Evolutionary conservation across 1,140 invertebrate genomes (phyloP).

Genomic region (Meteorus sp.): DNA sequence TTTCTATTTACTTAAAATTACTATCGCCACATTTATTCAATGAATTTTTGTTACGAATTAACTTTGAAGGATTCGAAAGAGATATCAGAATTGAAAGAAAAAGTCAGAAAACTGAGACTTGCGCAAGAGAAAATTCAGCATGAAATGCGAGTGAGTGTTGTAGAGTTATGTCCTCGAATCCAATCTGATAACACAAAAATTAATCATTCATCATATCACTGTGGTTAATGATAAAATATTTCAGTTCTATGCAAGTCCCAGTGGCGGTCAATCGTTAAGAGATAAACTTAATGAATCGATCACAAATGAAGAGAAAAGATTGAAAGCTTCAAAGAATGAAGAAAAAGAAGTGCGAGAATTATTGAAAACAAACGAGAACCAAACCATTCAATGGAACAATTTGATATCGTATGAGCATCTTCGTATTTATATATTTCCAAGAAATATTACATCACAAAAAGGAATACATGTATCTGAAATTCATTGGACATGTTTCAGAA

Average conservation of each 20-base stretch:
- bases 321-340: slow-evolving; percentile 60
- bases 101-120: slow-evolving; percentile 39
- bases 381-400: slow-evolving; percentile 71
- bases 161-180: neutral
- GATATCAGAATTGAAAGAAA: slow-evolving; percentile 30
- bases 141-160: slow-evolving; percentile 39
- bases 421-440: neutral
- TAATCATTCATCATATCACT: too few species aligned
- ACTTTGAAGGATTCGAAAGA: slow-evolving; percentile 35
- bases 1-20: too few species aligned
- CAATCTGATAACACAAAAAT: slow-evolving; percentile 5
- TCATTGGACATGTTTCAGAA: slow-evolving; percentile 41
- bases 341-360: slow-evolving; percentile 65
- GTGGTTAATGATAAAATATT: too few species aligned
- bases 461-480: too few species aligned
- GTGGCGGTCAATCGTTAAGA: slow-evolving; percentile 35
- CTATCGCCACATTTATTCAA: too few species aligned
- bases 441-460: neutral
- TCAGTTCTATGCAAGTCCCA: slow-evolving; percentile 35
- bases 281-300: slow-evolving; percentile 44
- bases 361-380: slow-evolving; percentile 61
- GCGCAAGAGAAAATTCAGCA: slow-evolving; percentile 41
- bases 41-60: slow-evolving; percentile 29
- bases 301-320: slow-evolving; percentile 37
- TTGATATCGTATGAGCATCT: slow-evolving; percentile 55